Base-by-base conservation (phyloP, 2,888 invertebrate species). In the Mythimna albipuncta region DNA sequence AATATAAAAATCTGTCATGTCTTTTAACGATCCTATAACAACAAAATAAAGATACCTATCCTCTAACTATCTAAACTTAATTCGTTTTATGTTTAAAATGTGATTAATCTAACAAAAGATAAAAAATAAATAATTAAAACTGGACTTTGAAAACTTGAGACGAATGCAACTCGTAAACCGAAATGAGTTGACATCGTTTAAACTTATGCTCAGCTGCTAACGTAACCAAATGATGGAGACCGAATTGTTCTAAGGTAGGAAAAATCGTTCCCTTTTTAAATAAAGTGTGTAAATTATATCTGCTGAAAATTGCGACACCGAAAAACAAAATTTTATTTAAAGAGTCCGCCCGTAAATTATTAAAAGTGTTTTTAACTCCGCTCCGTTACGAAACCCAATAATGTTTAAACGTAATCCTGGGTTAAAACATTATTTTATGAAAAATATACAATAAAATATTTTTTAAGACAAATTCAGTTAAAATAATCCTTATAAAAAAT, bases 271-370 rank as follows among this genome's bases (percentile, higher is more conserved):
- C n/a, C 21, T 32, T 21, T 9, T 52, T 52, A n/a, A 52, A 47
- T 16, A 47, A 47, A 16, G 6, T n/a, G 32, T 35, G 6, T 3
- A 55, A 55, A 69, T 32, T 3, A 13, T 54, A 16, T 16, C 9
- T 62, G 26, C 7, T 9, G 11, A 54, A 35, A 38, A 16, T 10
- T 38, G 38, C 9, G 13, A 9, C 16, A 35, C 13, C n/a, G 9
- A 44, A 55, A 57, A 2, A 7, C 9, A 7, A 52, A 47, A 69
- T 69, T 44, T 16, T n/a, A 44, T 7, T 58, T 50, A 35, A 50
- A 52, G 6, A 54, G 21, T 59, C 10, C 13, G 26, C 11, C 16
- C 19, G n/a, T 54, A 52, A 69, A 74, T 77, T 35, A 21, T 47
- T 69, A 54, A 38, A 47, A 54, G 38, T 38, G 47, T 21, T 52